Evolutionary conservation across 2,797 vertebrate genomes (phyloP), one percentile per base, ranked within the genome.

Genomic region (Craterocephalus amniculus): DNA sequence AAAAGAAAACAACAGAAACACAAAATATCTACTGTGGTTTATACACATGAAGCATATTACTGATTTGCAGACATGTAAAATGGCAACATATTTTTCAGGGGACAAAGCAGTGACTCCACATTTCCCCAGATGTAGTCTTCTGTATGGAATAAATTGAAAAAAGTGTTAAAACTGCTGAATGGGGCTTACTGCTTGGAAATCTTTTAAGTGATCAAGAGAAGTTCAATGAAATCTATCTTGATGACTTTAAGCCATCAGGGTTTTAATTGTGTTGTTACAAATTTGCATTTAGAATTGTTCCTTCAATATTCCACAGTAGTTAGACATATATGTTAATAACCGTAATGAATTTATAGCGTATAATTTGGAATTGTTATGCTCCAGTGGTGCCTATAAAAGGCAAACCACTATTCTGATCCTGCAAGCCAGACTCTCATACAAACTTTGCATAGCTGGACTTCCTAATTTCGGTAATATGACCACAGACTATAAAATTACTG

Each of bases 401-500:
- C 12, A n/a, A 24, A 51, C 22, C 26, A 3, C 52, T 2, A 14
- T 29, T 26, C 52, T 29, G 26, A 26, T 16, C 14, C 49, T 51
- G 49, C 26, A 54, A 54, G 26, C 12, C 24, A 14, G 7, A 29
- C 14, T 26, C 18, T 51, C 12, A 51, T 26, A 26, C 49, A 13
- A 54, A 31, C 52, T 29, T 8, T 27, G 26, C 10, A 3, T 54
- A 16, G 26, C 16, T 29, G 14, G 13, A 18, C 29, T 34, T 54
- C 24, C 12, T 26, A 22, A 49, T 51, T 24, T 51, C 5, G 22
- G 26, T 51, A 1, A 18, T 54, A 54, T 26, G 26, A 54, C 51
- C 22, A 4, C 52, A 54, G 7, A 54, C 16, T 18, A 72, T 67
- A 49, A 31, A 67, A 58, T 70, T 75, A 68, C 59, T 60, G 32